A percentile compares a stretch with the other conserved stretches of the same genome.
Conservation (phyloP, 1,140 invertebrate species). For the Oscheius sp. region DNA sequence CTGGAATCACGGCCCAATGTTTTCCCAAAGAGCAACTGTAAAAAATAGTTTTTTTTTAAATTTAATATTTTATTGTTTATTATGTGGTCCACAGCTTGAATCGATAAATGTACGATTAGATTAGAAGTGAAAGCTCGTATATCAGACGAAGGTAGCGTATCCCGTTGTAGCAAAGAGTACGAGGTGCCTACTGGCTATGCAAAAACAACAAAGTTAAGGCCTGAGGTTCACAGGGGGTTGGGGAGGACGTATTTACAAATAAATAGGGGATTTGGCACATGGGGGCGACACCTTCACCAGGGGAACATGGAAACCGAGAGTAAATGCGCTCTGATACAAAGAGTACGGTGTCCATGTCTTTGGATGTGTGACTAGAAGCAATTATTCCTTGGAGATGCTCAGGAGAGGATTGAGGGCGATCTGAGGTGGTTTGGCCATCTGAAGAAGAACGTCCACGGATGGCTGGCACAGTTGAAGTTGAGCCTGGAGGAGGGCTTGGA, state of each 20-base stretch:
- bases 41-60: no score
- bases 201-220: not conserved
- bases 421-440: not conserved
- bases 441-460: not conserved
- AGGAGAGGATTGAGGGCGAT: not conserved
- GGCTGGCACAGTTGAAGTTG: not conserved
- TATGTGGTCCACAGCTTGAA: no score
- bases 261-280: conserved; percentile 1
- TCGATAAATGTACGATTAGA: not conserved
- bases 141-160: conserved; percentile 12
- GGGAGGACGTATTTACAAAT: not conserved
- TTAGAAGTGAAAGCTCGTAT: conserved; percentile 7
- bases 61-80: no score
- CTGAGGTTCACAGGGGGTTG: conserved; percentile 1
- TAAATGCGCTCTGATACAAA: no score
- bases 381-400: not conserved
- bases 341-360: no score
- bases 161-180: conserved; percentile 7
- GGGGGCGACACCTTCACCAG: no score
- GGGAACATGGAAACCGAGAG: no score
- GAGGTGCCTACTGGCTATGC: not conserved
- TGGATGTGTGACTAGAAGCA: no score
- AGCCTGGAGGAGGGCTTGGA: not conserved
- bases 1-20: no score
- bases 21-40: no score